Base-by-base conservation (phyloP, 2,888 invertebrate genomes). In the Pseudanteris insignis region DNA sequence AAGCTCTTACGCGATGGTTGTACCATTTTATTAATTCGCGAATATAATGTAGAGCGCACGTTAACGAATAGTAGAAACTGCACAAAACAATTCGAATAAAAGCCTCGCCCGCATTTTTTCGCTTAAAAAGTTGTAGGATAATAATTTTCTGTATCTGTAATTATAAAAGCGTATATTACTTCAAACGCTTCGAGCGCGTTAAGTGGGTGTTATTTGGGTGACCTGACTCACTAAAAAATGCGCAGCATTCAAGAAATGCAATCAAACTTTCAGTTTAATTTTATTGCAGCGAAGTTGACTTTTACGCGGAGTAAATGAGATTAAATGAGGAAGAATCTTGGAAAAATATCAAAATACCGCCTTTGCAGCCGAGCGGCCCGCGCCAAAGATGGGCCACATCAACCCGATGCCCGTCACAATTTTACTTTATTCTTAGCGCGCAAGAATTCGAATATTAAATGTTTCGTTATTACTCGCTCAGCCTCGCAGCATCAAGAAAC, bases 201-300 rank as follows among this genome's bases (percentile, higher is more conserved):
- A 48, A 57, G 32, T 41, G 41, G 48, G 41, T 37, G 36, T 48
- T 41, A 57, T 48, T 57, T 57, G 41, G 48, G 36, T 48, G 36
- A 47, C 43, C 43, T 30, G 36, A 24, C 30, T 24, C 25, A 21
- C 25, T 15, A 25, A 43, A 57, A 57, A 57, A 57, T 57, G 48
- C 47, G 3, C 25, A 13, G 43, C 33, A 44, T 57, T 50, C 43
- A 50, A 50, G 44, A 37, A 50, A 57, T 57, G 48, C 48, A 57
- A 50, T 57, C 57, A 48, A 50, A 57, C 57, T 50, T 57, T 50
- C 21, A 30, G 43, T 44, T 50, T 48, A 50, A 50, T 57, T 57
- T 50, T 57, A 57, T 44, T 37, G 37, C 37, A 37, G 28, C 0
- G 10, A 38, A 48, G 48, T 57, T 50, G 48, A 43, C 48, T 50